Evolutionary conservation across 2,888 invertebrate species (phyloP).

Genomic region (Cheilosia soror): DNA sequence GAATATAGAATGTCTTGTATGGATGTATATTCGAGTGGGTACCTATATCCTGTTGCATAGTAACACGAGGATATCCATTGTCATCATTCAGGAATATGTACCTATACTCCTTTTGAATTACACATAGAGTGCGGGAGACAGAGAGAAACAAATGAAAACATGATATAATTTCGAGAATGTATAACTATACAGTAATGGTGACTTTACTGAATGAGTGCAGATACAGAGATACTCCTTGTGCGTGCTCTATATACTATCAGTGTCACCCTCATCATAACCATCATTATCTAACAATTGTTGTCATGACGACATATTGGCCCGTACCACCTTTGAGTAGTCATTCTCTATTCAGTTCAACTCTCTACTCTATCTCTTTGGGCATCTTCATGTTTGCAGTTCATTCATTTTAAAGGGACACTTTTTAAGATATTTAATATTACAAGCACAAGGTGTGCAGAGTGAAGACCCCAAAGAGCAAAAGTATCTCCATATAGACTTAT

Average conservation of each 20-base stretch:
- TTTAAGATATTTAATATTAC: too few species aligned
- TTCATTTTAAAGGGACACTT: too few species aligned
- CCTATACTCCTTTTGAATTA: not conserved
- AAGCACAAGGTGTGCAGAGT: not conserved
- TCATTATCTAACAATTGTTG: conserved; percentile 9
- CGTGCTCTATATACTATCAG: not conserved
- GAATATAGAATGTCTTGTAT: not conserved
- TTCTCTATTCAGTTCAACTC: too few species aligned
- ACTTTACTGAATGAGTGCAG: too few species aligned
- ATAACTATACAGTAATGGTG: not conserved
- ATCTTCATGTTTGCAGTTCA: too few species aligned
- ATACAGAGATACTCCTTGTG: not conserved
- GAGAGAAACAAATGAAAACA: not conserved
- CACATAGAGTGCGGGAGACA: not conserved
- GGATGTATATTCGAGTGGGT: not conserved
- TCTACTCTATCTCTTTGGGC: too few species aligned
- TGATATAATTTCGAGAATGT: not conserved
- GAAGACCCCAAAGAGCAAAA: not conserved
- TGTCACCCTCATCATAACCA: not conserved
- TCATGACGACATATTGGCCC: conserved; percentile 31
- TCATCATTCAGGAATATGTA: not conserved
- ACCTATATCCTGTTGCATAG: conserved; percentile 54
- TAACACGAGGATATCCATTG: conserved; percentile 22
- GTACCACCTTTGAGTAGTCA: conserved; percentile 9
- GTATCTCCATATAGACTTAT: conserved; percentile 19